Conservation (phyloP, 2,797 vertebrate species). For the Sebastes melanostomus region DNA sequence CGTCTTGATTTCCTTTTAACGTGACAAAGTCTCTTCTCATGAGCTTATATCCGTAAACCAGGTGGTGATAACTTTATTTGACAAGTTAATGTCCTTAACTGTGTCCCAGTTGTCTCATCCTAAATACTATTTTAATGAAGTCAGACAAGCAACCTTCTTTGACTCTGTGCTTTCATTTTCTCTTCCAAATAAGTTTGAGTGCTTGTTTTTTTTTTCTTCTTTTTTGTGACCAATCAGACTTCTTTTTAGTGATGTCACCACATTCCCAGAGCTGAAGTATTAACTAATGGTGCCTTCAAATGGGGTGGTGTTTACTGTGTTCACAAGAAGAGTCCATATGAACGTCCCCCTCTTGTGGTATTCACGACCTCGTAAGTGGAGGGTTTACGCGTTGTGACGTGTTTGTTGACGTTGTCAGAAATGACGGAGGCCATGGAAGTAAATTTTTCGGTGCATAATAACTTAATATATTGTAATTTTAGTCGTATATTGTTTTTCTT, state of each 20-base stretch:
- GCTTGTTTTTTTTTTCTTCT: too few relatives aligned
- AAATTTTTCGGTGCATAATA: too few relatives aligned
- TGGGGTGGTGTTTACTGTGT: too few relatives aligned
- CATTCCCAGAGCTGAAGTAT: background rate
- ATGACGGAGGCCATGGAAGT: rapidly evolving
- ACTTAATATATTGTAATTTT: too few relatives aligned
- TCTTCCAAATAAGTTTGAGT: background rate
- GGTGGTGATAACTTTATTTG: background rate
- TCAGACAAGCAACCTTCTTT: background rate
- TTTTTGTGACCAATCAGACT: background rate
- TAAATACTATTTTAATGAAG: background rate
- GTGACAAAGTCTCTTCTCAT: background rate
- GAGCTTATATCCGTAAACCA: background rate
- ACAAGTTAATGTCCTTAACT: background rate
- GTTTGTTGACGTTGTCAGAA: too few relatives aligned
- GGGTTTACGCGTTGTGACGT: too few relatives aligned
- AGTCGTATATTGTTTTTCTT: too few relatives aligned
- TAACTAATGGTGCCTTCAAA: background rate
- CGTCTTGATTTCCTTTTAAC: background rate
- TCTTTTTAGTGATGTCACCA: background rate
- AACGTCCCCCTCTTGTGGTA: too few relatives aligned
- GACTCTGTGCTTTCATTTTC: background rate
- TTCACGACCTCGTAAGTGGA: too few relatives aligned
- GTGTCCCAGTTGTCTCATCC: background rate
- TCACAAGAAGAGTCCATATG: too few relatives aligned